These are phyloP conservation scores for Philaethria dido DNA, from an alignment of 2,888 invertebrate genomes.

Conservation along the genomic window DNA sequence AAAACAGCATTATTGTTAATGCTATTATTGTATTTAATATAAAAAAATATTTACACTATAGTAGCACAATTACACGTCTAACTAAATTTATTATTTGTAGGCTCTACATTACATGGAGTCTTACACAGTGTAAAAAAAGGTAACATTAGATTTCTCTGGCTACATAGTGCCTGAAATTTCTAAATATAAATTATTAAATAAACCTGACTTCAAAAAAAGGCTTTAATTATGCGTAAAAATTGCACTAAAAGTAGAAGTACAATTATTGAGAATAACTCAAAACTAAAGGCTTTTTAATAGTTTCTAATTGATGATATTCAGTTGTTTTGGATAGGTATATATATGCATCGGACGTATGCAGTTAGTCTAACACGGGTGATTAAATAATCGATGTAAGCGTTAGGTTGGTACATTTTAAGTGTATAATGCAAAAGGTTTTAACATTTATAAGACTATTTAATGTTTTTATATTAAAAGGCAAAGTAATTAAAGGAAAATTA, in stretches of 20 bases:
- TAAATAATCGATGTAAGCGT: slow-evolving; percentile 28
- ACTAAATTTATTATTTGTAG: neutral
- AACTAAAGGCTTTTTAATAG: too few relatives aligned
- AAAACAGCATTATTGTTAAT: neutral
- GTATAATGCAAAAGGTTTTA: neutral
- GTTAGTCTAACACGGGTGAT: slow-evolving; percentile 15
- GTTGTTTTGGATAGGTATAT: neutral
- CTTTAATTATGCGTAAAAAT: too few relatives aligned
- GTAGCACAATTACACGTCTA: neutral
- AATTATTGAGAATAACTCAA: too few relatives aligned
- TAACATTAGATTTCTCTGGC: too few relatives aligned
- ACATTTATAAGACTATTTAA: neutral
- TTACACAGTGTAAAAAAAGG: too few relatives aligned
- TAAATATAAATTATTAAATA: too few relatives aligned
- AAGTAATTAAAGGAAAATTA: too few relatives aligned
- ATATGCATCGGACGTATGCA: slow-evolving; percentile 18
- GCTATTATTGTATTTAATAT: neutral
- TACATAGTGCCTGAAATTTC: too few relatives aligned
- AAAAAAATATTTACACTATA: neutral
- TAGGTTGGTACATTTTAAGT: neutral
- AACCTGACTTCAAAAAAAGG: too few relatives aligned
- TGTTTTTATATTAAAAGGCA: neutral
- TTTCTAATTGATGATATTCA: neutral
- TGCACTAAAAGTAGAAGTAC: too few relatives aligned
- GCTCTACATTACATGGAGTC: neutral